A percentile compares a stretch with the other conserved stretches of the same genome.
Conservation (phyloP, 1,140 invertebrate genomes). For the Diabrotica virgifera region DNA sequence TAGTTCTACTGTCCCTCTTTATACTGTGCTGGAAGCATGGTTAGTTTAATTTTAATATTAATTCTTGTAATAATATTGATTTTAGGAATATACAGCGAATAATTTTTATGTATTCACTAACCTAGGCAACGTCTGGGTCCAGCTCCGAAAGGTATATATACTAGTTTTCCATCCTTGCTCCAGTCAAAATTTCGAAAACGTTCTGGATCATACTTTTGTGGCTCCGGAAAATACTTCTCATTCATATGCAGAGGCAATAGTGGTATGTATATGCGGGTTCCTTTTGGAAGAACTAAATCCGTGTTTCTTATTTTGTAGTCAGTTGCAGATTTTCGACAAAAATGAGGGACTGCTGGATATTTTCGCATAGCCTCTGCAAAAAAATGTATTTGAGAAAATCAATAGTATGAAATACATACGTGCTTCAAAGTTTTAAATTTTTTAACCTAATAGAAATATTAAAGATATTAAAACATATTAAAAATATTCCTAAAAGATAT, state of each 20-base stretch:
- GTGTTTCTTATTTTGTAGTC: constrained; percentile 44
- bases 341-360: constrained; percentile 45
- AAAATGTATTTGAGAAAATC: too few species aligned
- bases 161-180: constrained; percentile 45
- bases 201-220: constrained; percentile 58
- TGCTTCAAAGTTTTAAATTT: too few species aligned
- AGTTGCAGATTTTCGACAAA: constrained; percentile 36
- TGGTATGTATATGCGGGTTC: constrained; percentile 43
- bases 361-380: constrained; percentile 51
- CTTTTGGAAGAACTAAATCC: constrained; percentile 46
- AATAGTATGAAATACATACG: too few species aligned
- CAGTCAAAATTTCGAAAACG: constrained; percentile 46
- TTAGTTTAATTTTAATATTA: too few species aligned
- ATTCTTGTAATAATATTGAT: too few species aligned
- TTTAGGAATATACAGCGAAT: too few species aligned
- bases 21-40: too few species aligned
- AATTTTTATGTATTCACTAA: too few species aligned
- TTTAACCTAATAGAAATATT: too few species aligned
- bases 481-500: too few species aligned
- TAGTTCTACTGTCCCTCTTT: too few species aligned
- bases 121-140: constrained; percentile 59
- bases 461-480: too few species aligned
- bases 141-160: constrained; percentile 58
- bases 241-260: constrained; percentile 47
- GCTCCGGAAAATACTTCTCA: constrained; percentile 55